These are phyloP conservation scores for Platypus cylindrus DNA, from an alignment of 2,888 invertebrate species.

Conservation along the genomic window DNA sequence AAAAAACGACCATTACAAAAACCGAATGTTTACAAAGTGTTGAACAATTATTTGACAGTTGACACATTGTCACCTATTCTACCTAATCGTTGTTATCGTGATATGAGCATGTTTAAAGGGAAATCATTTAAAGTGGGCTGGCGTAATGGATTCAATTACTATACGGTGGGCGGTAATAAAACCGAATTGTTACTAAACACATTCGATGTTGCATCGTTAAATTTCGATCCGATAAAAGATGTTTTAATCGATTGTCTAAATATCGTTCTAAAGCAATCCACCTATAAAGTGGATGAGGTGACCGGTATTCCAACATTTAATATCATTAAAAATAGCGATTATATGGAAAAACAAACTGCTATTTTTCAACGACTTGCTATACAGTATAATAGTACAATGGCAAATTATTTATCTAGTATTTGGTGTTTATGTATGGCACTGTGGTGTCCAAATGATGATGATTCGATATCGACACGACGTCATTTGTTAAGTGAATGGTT, in stretches of 20 bases:
- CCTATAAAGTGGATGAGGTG: conserved; percentile 12
- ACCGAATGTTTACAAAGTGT: conserved; percentile 20
- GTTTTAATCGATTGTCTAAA: conserved; percentile 20
- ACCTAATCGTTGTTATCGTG: conserved; percentile 33
- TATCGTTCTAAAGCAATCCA: conserved; percentile 22
- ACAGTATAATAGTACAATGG: conserved; percentile 21
- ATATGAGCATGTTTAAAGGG: conserved; percentile 47
- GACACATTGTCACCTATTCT: conserved; percentile 5
- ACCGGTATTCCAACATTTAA: conserved; percentile 25
- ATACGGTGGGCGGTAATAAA: conserved; percentile 13
- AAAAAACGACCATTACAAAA: conserved; percentile 16
- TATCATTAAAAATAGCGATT: conserved; percentile 18
- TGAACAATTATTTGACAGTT: conserved; percentile 16
- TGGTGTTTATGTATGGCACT: conserved; percentile 71
- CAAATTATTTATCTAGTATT: conserved; percentile 42
- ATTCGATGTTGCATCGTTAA: conserved; percentile 9
- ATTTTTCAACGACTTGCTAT: conserved; percentile 21
- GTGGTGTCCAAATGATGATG: conserved; percentile 68
- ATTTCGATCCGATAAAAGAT: conserved; percentile 17
- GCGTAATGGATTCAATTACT: conserved; percentile 49
- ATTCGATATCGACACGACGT: conserved; percentile 29
- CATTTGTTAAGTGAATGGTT: conserved; percentile 24
- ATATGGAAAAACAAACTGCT: conserved; percentile 21
- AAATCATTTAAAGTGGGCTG: conserved; percentile 63
- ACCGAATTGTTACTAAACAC: conserved; percentile 16